Base-by-base conservation (phyloP, 2,888 invertebrate genomes). In the Polietes domitor region DNA sequence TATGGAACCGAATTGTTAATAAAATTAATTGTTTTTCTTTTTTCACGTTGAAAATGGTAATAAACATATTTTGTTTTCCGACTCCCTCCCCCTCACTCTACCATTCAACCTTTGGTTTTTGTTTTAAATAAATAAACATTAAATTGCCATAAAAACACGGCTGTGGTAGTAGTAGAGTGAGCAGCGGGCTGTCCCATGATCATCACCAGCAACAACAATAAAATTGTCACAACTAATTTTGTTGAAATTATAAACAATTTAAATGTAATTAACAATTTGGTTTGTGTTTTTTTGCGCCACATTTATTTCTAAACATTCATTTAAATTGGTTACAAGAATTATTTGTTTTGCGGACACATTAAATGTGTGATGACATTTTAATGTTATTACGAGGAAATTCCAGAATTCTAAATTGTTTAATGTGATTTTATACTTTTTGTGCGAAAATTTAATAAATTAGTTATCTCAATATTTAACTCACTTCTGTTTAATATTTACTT, bases 101-200 rank as follows among this genome's bases (percentile, higher is more conserved):
- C n/a, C n/a, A n/a, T n/a, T n/a, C n/a, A n/a, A n/a, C n/a, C n/a
- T n/a, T n/a, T n/a, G n/a, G 53, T 55, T 55, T n/a, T 55, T 10
- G 24, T 55, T 55, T 55, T 21, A 10, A 55, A 55, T 21, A 55
- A 55, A 55, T n/a, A 55, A 21, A 55, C 53, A 55, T 55, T 55
- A 55, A 55, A 55, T 5, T 21, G 19, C 21, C 53, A 55, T 55
- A 55, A 55, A 50, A 55, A 55, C 24, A 1, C 21, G 47, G n/a
- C n/a, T 47, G 47, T 47, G 2, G 1, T 47, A 41, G 9, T 41
- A 41, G 47, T n/a, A n/a, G 47, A 2, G 7, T 47, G 4, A 6
- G 47, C 47, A 47, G 1, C 47, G 47, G 32, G 32, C n/a, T n/a
- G 5, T 12, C 15, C n/a, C 47, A 47, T 2, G n/a, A 47, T n/a